Base-by-base conservation (phyloP, 2,888 invertebrate genomes). In the Drosophila anomalipes region DNA sequence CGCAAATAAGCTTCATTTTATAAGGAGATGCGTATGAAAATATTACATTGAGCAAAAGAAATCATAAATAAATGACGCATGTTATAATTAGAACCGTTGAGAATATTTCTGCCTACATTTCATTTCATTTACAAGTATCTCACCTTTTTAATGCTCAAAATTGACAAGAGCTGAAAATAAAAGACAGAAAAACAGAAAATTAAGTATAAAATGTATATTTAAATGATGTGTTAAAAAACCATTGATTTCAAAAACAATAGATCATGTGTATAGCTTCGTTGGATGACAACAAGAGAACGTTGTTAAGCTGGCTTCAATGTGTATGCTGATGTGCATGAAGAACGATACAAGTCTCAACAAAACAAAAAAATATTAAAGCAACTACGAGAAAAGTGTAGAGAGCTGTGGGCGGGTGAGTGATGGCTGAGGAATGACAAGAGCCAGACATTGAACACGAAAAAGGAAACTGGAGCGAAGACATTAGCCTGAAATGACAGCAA, bases 401-500 rank as follows among this genome's bases (percentile, higher is more conserved):
- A 49, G 28, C 16, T 39, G 63, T 47, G 67, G 32, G 63, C 52
- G 69, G 54, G 16, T 67, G 74, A 57, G 56, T 47, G 72, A 71
- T 62, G 61, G 44, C 51, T 44, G 47, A 57, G 59, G 57, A 74
- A 81, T 74, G 88, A 81, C 78, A 85, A 73, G 66, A 79, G 78
- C 70, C 82, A 83, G 85, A 88, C 86, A 86, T 83, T 83, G 86
- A 88, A 86, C 89, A 88, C 81, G 81, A 86, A 89, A 89, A 83
- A 76, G 85, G 86, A 89, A 89, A 87, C 86, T 81, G 75, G 88
- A 89, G 82, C 88, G 86, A 85, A 89, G 83, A 87, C 89, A 87
- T 87, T 87, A 87, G 89, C 88, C 82, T 79, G 76, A 77, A 85
- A 83, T 89, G 87, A 87, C 87, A 85, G 89, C 86, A 83, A 77